Evolutionary conservation across 1,140 invertebrate species (phyloP).

Genomic region (Tribolium madens): DNA sequence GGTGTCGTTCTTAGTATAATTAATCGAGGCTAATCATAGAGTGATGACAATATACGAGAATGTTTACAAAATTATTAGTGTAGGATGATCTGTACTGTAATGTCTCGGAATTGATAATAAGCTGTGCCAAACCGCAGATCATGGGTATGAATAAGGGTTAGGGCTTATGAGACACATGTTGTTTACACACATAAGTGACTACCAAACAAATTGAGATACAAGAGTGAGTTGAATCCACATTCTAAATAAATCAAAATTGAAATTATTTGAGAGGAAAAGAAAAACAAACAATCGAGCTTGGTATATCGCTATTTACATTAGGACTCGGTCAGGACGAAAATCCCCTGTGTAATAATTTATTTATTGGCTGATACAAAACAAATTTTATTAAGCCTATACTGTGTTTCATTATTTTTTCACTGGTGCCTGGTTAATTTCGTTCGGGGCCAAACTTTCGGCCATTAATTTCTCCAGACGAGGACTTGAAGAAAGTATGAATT

Average conservation of each 20-base stretch:
- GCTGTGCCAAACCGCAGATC: conserved; percentile 14
- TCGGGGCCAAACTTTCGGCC: neutral
- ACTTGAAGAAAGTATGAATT: conserved; percentile 39
- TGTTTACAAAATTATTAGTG: conserved; percentile 30
- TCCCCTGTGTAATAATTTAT: conserved; percentile 19
- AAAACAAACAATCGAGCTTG: conserved; percentile 16
- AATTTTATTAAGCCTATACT: conserved; percentile 19
- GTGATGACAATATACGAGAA: neutral
- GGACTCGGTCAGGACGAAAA: conserved; percentile 4
- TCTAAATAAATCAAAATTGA: conserved; percentile 32
- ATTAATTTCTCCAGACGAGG: conserved; percentile 8
- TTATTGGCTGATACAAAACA: conserved; percentile 20
- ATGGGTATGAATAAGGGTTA: conserved; percentile 29
- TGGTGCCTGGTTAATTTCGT: conserved; percentile 5
- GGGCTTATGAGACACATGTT: conserved; percentile 30
- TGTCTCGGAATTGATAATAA: conserved; percentile 20
- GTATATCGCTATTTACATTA: conserved; percentile 19
- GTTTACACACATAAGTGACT: conserved; percentile 26
- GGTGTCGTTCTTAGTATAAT: neutral
- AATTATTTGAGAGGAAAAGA: conserved; percentile 22
- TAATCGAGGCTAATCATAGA: neutral
- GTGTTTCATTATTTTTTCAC: conserved; percentile 25
- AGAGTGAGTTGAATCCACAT: conserved; percentile 12
- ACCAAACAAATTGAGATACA: conserved; percentile 32
- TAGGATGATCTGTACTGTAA: conserved; percentile 14